Evolutionary conservation across 2,888 invertebrate species (phyloP), one percentile per base, ranked within the genome.

Genomic region (Pammene aurita): DNA sequence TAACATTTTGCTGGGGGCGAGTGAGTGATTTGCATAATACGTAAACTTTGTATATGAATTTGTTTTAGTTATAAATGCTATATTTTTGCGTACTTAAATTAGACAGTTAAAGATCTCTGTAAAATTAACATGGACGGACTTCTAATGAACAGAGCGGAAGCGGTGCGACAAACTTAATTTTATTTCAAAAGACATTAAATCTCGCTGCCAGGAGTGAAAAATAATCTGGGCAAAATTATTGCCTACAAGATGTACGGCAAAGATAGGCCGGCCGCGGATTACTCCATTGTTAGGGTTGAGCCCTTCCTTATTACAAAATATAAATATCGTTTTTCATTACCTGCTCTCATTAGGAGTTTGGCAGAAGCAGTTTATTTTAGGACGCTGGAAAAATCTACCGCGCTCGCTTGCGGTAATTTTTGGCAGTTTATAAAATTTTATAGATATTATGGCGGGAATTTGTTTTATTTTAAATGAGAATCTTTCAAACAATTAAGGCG

Each of bases 111-210:
- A 42, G 10, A 7, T 38, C 48, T 16, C 7, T 55, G 0, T 34
- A 50, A 50, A 52, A 66, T 56, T 44, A 54, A 65, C 48, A 46
- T 62, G 41, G 52, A 62, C 50, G 50, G 41, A 54, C 68, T 73
- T 67, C 73, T 82, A 82, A 80, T 80, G 78, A 83, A 80, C 76
- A 76, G 74, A 79, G 77, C 78, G 75, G 80, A 80, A 77, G 78
- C 82, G 80, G 83, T 81, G 81, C 80, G 77, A 81, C 80, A 78
- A 83, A 84, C 84, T 84, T 86, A 86, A 89, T 87, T 88, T 84
- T 84, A 85, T 88, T 90, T 83, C 86, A 85, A 88, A 89, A 88
- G 88, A 87, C 88, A 88, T 90, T 90, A 88, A 90, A 89, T 89
- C 84, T 89, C 85, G 89, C 88, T 88, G 85, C 85, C 86, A 84